phyloP scores from a whole-genome alignment of 2,113 vertebrate species.

The Cinclus mexicanus region DNA sequence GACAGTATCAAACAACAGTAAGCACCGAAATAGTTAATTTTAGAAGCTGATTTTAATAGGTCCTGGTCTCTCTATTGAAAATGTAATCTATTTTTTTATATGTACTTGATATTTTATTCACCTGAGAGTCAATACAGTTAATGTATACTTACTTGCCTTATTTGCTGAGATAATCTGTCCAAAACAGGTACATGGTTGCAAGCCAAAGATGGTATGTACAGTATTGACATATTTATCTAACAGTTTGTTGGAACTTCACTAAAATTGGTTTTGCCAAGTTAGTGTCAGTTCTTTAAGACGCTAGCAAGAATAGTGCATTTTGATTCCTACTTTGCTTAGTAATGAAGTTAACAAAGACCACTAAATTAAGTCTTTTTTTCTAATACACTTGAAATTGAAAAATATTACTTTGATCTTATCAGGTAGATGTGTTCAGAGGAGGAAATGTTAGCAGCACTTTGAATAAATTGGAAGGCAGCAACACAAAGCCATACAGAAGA shows the following conservation, averaged over 20 bases:
- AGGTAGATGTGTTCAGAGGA: neutral
- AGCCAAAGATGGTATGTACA: neutral
- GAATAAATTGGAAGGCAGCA: neutral
- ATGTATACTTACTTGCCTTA: slow-evolving; percentile 38
- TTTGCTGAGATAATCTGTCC: slow-evolving; percentile 39
- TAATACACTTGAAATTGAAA: neutral
- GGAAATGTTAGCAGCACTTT: neutral
- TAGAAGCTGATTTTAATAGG: slow-evolving; percentile 22
- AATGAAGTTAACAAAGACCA: neutral
- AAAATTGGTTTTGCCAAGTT: neutral
- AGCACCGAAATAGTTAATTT: slow-evolving; percentile 27
- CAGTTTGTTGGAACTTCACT: neutral
- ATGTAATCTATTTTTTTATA: slow-evolving; percentile 15
- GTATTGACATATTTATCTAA: slow-evolving; percentile 20
- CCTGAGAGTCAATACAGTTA: slow-evolving; percentile 12
- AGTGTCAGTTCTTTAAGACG: neutral
- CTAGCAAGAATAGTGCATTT: neutral
- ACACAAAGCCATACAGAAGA: neutral
- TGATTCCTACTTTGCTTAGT: neutral
- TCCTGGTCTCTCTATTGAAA: slow-evolving; percentile 44
- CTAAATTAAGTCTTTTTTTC: neutral
- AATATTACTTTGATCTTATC: neutral
- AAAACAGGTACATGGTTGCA: slow-evolving; percentile 17
- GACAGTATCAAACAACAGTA: neutral
- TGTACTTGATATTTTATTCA: slow-evolving; percentile 46